These are phyloP conservation scores for Synanthedon myopaeformis DNA, from an alignment of 2,888 invertebrate genomes.

Conservation along the genomic window DNA sequence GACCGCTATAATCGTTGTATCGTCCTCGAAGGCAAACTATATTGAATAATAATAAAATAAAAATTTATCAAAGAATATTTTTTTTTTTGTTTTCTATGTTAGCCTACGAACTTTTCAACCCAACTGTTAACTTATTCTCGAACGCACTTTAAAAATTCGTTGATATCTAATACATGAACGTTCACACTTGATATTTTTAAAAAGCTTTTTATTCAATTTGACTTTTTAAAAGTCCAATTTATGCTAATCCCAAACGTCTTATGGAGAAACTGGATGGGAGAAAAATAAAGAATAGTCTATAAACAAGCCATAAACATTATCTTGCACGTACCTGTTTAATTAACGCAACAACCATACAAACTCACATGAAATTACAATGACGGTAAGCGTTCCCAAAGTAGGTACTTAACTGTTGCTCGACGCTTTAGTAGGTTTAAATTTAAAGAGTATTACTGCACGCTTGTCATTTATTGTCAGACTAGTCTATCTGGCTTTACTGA, in stretches of 20 bases:
- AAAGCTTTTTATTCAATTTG: background rate
- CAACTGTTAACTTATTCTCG: background rate
- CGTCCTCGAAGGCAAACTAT: too few species aligned
- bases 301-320: background rate
- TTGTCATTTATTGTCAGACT: too few species aligned
- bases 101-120: too few species aligned
- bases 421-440: too few species aligned
- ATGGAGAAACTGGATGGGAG: background rate
- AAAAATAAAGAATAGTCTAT: background rate
- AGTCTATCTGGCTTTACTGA: too few species aligned
- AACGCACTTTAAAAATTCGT: background rate
- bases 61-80: too few species aligned
- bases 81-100: too few species aligned
- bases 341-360: constrained; percentile 1
- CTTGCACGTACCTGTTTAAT: constrained; percentile 2
- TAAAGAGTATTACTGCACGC: too few species aligned
- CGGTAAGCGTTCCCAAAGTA: too few species aligned
- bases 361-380: background rate
- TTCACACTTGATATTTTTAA: background rate
- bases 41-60: too few species aligned
- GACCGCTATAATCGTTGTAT: too few species aligned
- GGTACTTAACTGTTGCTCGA: too few species aligned
- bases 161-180: constrained; percentile 1
- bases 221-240: background rate
- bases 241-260: background rate